A percentile compares a stretch with the other conserved stretches of the same genome.
phyloP scores from a whole-genome alignment of 2,113 vertebrate genomes.

The Opisthocomus hoazin region DNA sequence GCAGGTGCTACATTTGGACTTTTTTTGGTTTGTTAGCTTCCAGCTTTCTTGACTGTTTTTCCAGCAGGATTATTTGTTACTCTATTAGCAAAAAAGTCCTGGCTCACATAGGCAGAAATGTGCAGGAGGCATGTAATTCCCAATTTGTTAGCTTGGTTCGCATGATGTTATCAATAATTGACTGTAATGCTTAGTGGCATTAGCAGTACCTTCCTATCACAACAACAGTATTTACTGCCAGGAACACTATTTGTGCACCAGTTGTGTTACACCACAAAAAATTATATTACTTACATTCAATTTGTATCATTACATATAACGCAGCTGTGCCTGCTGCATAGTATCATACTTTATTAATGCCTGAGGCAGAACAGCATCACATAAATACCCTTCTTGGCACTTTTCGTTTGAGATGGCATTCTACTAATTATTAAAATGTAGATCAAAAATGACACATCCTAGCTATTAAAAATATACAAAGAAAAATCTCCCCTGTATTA shows the following conservation, averaged over 20 bases:
- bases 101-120: slow-evolving; percentile 24
- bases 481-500: background rate
- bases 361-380: slow-evolving; percentile 17
- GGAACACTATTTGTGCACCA: slow-evolving; percentile 53
- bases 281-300: slow-evolving; percentile 35
- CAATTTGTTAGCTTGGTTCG: slow-evolving; percentile 64
- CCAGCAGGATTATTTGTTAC: slow-evolving; percentile 25
- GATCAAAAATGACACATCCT: slow-evolving; percentile 21
- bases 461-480: background rate
- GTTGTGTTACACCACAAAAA: slow-evolving; percentile 33
- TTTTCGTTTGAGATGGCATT: slow-evolving; percentile 45
- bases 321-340: background rate
- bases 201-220: slow-evolving; percentile 56
- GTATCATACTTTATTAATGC: slow-evolving; percentile 36
- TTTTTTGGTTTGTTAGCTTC: background rate
- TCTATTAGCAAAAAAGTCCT: slow-evolving; percentile 24
- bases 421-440: slow-evolving; percentile 32
- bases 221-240: slow-evolving; percentile 64
- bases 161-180: slow-evolving; percentile 54
- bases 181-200: slow-evolving; percentile 58
- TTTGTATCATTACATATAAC: slow-evolving; percentile 50
- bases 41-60: background rate
- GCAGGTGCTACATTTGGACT: rapidly evolving
- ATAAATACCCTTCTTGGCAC: slow-evolving; percentile 58
- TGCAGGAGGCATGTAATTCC: slow-evolving; percentile 48